Conservation (phyloP, 1,140 invertebrate species). For the Drosophila miranda region DNA sequence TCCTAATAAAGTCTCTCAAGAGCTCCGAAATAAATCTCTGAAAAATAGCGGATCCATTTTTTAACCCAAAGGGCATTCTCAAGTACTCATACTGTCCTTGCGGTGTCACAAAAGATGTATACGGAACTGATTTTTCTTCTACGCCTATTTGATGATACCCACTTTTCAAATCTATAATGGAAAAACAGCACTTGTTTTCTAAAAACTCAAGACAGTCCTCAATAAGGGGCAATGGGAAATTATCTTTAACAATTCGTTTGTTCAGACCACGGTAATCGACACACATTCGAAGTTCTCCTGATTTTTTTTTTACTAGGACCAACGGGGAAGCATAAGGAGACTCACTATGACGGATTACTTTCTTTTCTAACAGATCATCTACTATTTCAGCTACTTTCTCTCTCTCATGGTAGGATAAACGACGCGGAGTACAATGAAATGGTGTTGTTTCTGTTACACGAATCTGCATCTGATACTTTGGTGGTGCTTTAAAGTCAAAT, state of each 20-base stretch:
- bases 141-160: too few species aligned
- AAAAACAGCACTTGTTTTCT: conserved; percentile 4
- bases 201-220: conserved; percentile 3
- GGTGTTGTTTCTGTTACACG: too few species aligned
- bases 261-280: conserved; percentile 20
- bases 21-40: background rate
- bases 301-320: background rate
- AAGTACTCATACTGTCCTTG: conserved; percentile 9
- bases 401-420: too few species aligned
- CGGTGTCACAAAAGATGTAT: conserved; percentile 1
- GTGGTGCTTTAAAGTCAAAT: too few species aligned
- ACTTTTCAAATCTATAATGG: background rate
- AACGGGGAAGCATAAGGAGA: too few species aligned
- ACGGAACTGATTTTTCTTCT: background rate
- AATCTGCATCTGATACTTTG: too few species aligned
- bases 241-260: conserved; percentile 2
- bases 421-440: too few species aligned
- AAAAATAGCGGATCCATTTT: conserved; percentile 1
- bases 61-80: conserved; percentile 9
- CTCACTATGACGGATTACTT: background rate
- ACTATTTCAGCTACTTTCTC: too few species aligned
- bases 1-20: conserved; percentile 8
- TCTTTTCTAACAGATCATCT: too few species aligned
- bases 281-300: background rate
- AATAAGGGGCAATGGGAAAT: conserved; percentile 14